Evolutionary conservation across 2,888 invertebrate genomes (phyloP), one percentile per base, ranked within the genome.

Genomic region (Xestia sexstrigata): DNA sequence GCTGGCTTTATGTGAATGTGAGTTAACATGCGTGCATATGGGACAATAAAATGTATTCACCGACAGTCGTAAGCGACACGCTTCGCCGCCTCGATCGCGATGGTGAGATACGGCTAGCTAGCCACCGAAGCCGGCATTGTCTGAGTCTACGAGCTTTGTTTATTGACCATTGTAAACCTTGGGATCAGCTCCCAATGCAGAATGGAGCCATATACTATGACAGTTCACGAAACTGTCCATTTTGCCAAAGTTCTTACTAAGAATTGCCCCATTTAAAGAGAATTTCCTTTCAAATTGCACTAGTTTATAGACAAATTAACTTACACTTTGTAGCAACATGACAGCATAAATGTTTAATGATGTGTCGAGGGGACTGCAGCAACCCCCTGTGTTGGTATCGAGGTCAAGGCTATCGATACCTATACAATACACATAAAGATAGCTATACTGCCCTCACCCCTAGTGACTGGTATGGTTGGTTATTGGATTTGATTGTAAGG

Each of bases 51-150:
- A 94, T 94, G 93, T 93, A 93, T 93, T 93, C 85, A 91, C 93
- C 92, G 93, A 93, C 95, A 94, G 93, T 93, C 93, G 95, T 93
- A 92, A 92, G 92, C 94, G 95, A 93, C 93, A 95, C 93, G 95
- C 92, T 95, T 92, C 91, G 95, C 93, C 93, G 94, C 93, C 87
- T 90, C 89, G 89, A 88, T 88, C 88, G 90, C 91, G 95, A 94
- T 94, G 94, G 92, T 90, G 91, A 93, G 95, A 94, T 95, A 93
- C 91, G 90, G 89, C 83, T 86, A 91, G 90, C 91, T 90, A 90
- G 91, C 91, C 91, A 90, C 92, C 90, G 92, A 90, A 90, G 91
- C 92, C 87, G 91, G 94, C 95, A 94, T 95, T 95, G 94, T 95
- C 92, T 94, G 91, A 90, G 92, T 94, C 94, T 94, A 92, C 93